phyloP scores from a whole-genome alignment of 2,888 invertebrate species.

The Heliconius ethilla region DNA sequence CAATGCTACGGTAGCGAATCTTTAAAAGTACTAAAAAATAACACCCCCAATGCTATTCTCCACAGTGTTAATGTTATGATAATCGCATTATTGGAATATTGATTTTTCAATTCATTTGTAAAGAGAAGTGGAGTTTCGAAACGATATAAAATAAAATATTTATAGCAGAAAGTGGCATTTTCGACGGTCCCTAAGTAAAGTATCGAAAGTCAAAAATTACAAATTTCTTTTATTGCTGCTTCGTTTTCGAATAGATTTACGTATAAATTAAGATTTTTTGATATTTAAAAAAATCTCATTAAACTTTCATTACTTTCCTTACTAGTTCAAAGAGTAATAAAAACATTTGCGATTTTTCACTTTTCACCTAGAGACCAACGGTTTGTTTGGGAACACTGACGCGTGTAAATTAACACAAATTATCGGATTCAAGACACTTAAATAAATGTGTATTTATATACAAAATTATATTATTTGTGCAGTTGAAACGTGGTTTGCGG shows the following conservation, averaged over 20 bases:
- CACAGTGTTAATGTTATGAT: constrained; percentile 35
- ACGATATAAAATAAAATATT: constrained; percentile 26
- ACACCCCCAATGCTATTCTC: constrained; percentile 23
- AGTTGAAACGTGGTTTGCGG: not conserved
- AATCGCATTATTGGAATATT: constrained; percentile 40
- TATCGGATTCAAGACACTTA: constrained; percentile 3
- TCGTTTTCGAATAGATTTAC: no score
- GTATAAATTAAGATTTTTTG: no score
- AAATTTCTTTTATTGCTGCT: no score
- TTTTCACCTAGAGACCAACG: no score
- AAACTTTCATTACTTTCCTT: no score
- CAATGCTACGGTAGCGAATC: not conserved
- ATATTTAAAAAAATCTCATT: no score
- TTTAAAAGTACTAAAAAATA: constrained; percentile 13
- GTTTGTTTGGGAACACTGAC: constrained; percentile 18
- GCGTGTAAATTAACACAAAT: constrained; percentile 12
- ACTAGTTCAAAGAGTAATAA: no score
- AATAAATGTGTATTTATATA: constrained; percentile 3
- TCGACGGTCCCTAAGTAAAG: no score
- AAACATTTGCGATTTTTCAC: no score
- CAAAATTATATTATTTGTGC: constrained; percentile 6
- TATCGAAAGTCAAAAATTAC: no score
- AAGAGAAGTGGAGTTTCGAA: constrained; percentile 11
- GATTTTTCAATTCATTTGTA: constrained; percentile 38
- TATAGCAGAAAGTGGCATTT: constrained; percentile 21